Evolutionary conservation across 2,888 invertebrate species (phyloP), one percentile per base, ranked within the genome.

Genomic region (Aporophyla nigra): DNA sequence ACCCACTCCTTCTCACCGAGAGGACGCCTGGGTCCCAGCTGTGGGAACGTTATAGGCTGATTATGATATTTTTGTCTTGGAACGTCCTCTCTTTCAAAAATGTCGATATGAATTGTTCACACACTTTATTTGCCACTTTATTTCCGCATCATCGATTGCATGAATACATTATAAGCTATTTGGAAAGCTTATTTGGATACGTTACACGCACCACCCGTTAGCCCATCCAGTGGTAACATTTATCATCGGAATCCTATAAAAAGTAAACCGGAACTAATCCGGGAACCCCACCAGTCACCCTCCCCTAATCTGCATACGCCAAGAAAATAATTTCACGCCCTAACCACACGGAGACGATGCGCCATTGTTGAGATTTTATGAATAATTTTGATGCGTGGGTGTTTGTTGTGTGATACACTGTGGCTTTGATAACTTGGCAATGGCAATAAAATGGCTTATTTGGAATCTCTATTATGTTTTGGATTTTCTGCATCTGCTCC

Each of bases 281-380:
- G 75, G 86, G 90, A 88, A 87, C 90, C 91, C 93, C 91, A 89
- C 93, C 91, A 90, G 85, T 88, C 89, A 89, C 93, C 93, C 93
- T 92, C 91, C 91, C 92, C 92, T 93, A 95, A 96, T 96, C 96
- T 96, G 96, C 96, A 96, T 96, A 95, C 95, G 92, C 94, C 94
- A 95, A 95, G 95, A 95, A 96, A 95, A 95, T 96, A 94, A 96
- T 96, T 96, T 96, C 96, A 96, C 96, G 96, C 96, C 94, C 93
- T 93, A 92, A 90, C 94, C 92, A 89, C 94, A 92, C 89, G 88
- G 92, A 92, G 91, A 92, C 90, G 93, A 90, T 88, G 88, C 87
- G 84, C 90, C 89, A 93, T 93, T 94, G 93, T 93, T 93, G 92
- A 85, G 82, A 82, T 88, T 88, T 88, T 86, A 86, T 91, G 89